Evolutionary conservation across 1,140 invertebrate genomes (phyloP), one percentile per base, ranked within the genome.

Genomic region (Leptoteleia sp.): DNA sequence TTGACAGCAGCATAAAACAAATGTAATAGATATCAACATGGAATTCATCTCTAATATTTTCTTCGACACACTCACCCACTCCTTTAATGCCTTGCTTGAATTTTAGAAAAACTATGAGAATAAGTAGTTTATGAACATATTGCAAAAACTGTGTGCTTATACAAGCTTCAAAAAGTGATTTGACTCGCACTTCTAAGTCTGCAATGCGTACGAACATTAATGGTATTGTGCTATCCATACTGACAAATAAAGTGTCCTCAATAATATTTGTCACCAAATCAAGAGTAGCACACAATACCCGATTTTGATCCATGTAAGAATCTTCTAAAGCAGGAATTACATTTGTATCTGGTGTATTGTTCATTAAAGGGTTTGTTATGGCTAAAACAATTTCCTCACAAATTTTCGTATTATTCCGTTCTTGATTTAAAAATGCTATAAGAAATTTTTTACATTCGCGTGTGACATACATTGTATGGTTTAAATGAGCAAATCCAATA

Each of bases 391-490:
- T 88, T 71, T 91, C 87, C 15, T 89, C 82, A 16, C 91, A 91
- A 1, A 91, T 82, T 8, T 87, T 76, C 6, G 70, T 67, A 68
- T 91, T 89, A 4, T 87, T 85, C 33, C 85, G 85, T 55, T 90
- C 91, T 31, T 89, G 84, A 65, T 89, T 85, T 3, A 93, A 70
- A 59, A 93, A 84, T 12, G 87, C 80, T 33, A 88, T 91, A 0
- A 93, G 81, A 71, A 93, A 90, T 19, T 88, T 87, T 25, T 91
- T 89, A 4, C 91, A 91, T 67, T 92, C 91, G 12, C 90, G 87
- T 0, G 91, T 91, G n/a, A 93, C 90, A 70, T 93, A 93, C 68
- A 93, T 80, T 4, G 92, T 93, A 29, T 93, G 91, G 85, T 91
- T 91, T 42, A 87, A 82, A 52, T 92, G 90, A 48, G 89, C 91